Conservation (phyloP, 2,797 vertebrate genomes). For the Takifugu ocellatus region DNA sequence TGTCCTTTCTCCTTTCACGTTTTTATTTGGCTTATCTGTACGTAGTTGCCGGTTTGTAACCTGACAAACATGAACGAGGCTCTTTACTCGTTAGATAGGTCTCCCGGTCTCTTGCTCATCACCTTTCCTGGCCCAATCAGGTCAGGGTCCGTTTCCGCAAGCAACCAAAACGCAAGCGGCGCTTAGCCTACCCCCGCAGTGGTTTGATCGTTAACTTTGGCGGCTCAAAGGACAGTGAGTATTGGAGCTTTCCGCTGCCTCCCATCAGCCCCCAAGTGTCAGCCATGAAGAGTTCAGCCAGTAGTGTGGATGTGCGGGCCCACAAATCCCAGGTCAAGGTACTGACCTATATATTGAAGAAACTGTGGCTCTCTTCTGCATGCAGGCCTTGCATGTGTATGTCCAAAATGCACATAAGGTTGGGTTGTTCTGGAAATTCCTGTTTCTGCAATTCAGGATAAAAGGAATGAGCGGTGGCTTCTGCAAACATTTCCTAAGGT, state of each 20-base stretch:
- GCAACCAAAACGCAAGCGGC: constrained; percentile 67
- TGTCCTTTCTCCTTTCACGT: background rate
- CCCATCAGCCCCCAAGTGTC: constrained; percentile 55
- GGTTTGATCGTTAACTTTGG: constrained; percentile 65
- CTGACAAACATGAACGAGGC: constrained; percentile 18
- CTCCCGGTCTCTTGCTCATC: constrained; percentile 42
- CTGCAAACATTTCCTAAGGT: constrained; percentile 29
- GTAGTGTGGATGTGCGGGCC: constrained; percentile 49
- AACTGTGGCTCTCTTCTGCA: constrained; percentile 36
- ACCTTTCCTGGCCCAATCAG: constrained; percentile 63
- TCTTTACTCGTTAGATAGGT: constrained; percentile 9
- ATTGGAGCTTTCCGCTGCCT: constrained; percentile 78
- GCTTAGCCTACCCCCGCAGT: constrained; percentile 74
- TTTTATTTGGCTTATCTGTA: background rate
- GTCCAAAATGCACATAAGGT: constrained; percentile 9
- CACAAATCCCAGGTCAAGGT: constrained; percentile 59
- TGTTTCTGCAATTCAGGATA: constrained; percentile 26
- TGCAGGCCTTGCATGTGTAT: constrained; percentile 57
- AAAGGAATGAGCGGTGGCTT: constrained; percentile 30
- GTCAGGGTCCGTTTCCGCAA: constrained; percentile 55
- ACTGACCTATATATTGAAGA: constrained; percentile 25
- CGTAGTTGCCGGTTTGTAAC: constrained; percentile 18
- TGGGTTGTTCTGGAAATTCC: constrained; percentile 25
- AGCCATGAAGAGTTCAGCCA: constrained; percentile 63
- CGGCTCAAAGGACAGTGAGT: constrained; percentile 68